Conservation (phyloP, 2,888 invertebrate species). For the Oscheius myriophilus region DNA sequence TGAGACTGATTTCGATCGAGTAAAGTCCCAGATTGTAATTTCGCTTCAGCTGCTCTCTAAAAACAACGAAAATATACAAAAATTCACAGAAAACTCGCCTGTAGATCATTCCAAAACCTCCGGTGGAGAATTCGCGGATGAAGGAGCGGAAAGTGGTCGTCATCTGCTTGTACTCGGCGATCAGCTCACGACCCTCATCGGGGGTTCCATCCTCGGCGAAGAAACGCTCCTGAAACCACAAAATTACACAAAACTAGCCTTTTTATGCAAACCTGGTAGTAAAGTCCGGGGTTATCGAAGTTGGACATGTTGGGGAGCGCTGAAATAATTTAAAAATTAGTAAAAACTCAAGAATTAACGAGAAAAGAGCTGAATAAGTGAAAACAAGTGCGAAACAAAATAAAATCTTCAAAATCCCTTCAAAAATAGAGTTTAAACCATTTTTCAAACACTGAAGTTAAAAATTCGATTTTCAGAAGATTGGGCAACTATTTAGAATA, state of each 20-base stretch:
- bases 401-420: too few species aligned
- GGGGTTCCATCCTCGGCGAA: slow-evolving; percentile 64
- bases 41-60: slow-evolving; percentile 88
- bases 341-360: neutral
- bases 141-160: slow-evolving; percentile 95
- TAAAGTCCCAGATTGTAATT: slow-evolving; percentile 90
- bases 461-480: too few species aligned
- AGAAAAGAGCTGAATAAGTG: neutral
- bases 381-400: too few species aligned
- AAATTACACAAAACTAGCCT: neutral
- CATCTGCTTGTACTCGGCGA: slow-evolving; percentile 72
- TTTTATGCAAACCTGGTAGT: slow-evolving; percentile 53
- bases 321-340: too few species aligned
- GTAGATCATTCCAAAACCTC: slow-evolving; percentile 94
- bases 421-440: too few species aligned
- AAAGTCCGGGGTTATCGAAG: slow-evolving; percentile 66
- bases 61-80: slow-evolving; percentile 12
- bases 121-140: slow-evolving; percentile 91
- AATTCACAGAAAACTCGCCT: slow-evolving; percentile 76
- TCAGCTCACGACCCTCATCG: slow-evolving; percentile 64
- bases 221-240: slow-evolving; percentile 53
- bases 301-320: slow-evolving; percentile 53
- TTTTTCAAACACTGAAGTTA: too few species aligned
- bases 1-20: slow-evolving; percentile 89
- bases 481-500: too few species aligned